A percentile compares a stretch with the other conserved stretches of the same genome.
Evolutionary conservation across 1,140 invertebrate genomes (phyloP).

Genomic region (Drosophila lini): DNA sequence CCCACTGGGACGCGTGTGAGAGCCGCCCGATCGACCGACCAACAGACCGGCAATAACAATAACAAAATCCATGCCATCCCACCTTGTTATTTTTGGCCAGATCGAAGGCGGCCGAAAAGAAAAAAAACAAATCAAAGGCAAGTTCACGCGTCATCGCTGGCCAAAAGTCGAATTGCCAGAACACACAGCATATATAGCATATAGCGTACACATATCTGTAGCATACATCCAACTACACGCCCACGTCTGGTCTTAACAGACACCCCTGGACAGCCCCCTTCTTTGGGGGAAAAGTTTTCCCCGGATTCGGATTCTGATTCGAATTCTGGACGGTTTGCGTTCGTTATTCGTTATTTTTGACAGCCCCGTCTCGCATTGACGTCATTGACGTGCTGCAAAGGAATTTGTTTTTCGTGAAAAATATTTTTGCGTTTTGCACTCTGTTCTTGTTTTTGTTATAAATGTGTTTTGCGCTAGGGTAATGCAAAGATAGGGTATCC

Average conservation of each 20-base stretch:
- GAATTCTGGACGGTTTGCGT: conserved; percentile 14
- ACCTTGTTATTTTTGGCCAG: conserved; percentile 72
- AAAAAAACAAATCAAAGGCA: conserved; percentile 73
- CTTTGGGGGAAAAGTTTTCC: conserved; percentile 35
- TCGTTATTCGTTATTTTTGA: conserved; percentile 47
- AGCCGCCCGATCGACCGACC: conserved; percentile 4
- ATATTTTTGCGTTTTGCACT: conserved; percentile 64
- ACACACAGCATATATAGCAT: conserved; percentile 19
- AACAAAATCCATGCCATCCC: conserved; percentile 46
- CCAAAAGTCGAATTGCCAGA: conserved; percentile 31
- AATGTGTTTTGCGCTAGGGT: conserved; percentile 40
- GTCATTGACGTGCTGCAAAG: conserved; percentile 76
- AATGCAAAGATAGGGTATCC: conserved; percentile 11
- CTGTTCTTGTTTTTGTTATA: conserved; percentile 39
- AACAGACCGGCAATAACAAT: conserved; percentile 36
- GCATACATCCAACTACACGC: conserved; percentile 42
- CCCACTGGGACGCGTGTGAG: conserved; percentile 48
- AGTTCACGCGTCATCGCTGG: conserved; percentile 77
- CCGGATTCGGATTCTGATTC: conserved; percentile 31
- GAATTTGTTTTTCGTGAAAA: conserved; percentile 82
- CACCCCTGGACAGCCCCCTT: conserved; percentile 34
- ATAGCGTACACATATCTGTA: neutral
- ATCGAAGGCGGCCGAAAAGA: neutral
- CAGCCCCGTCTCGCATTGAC: conserved; percentile 71
- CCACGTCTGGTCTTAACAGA: conserved; percentile 69